Percentiles rank a stretch among this genome's conserved stretches.
Evolutionary conservation across 2,888 invertebrate species (phyloP).

Genomic region (Trachelus iudaicus): DNA sequence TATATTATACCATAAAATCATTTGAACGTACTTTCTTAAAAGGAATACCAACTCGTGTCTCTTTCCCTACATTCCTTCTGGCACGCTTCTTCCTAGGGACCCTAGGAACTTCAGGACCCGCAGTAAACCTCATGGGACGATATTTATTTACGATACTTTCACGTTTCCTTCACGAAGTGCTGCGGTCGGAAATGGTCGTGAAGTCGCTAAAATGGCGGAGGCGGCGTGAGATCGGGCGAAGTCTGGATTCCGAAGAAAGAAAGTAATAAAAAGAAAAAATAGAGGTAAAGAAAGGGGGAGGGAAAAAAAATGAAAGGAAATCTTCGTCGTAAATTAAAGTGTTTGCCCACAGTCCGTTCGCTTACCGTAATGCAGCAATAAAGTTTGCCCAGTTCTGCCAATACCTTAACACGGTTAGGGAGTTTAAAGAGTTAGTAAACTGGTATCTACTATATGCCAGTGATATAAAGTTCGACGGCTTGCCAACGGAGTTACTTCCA

Average conservation of each 20-base stretch:
- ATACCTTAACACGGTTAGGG: not conserved
- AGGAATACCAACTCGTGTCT: not conserved
- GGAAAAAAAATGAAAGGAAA: not conserved
- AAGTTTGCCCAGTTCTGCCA: not conserved
- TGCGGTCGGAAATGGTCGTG: not conserved
- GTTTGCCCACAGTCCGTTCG: constrained; percentile 1
- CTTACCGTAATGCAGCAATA: not conserved
- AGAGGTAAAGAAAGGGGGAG: not conserved
- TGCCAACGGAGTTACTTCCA: not conserved
- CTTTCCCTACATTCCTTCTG: not conserved
- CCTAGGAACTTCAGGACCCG: not conserved
- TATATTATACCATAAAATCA: not conserved
- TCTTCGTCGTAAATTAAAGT: not conserved
- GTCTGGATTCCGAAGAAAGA: not conserved
- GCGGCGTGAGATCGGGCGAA: not conserved
- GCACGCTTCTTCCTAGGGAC: not conserved
- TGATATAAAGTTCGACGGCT: not conserved
- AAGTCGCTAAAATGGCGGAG: not conserved
- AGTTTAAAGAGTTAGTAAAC: not conserved
- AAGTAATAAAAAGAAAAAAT: not conserved
- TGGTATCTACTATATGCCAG: not conserved
- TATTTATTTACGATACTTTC: not conserved
- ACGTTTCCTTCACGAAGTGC: not conserved
- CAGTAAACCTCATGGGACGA: not conserved
- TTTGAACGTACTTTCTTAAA: not conserved